A percentile compares a stretch with the other conserved stretches of the same genome.
Evolutionary conservation across 1,140 invertebrate genomes (phyloP).

Genomic region (Babylonia areolata): DNA sequence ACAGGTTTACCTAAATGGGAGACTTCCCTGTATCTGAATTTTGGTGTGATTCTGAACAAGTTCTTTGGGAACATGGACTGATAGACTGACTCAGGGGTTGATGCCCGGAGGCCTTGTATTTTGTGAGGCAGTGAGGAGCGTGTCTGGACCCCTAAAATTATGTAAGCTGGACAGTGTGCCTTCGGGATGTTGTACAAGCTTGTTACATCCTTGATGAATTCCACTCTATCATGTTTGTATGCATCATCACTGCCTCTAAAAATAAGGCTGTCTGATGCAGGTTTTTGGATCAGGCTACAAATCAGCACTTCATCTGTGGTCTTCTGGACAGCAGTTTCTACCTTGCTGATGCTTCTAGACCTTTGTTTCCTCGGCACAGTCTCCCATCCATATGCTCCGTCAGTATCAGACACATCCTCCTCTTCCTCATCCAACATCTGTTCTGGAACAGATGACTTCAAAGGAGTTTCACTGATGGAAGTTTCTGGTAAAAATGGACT

Average conservation of each 20-base stretch:
- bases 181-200: conserved; percentile 40
- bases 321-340: no score
- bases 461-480: background rate
- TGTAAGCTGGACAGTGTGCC: background rate
- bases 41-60: conserved; percentile 8
- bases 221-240: background rate
- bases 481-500: background rate
- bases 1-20: conserved; percentile 1
- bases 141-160: conserved; percentile 33
- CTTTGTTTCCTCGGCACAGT: background rate
- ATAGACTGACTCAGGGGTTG: background rate
- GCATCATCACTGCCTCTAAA: background rate
- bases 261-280: background rate
- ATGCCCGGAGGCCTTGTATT: conserved; percentile 3
- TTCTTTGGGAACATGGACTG: background rate
- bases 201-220: conserved; percentile 34
- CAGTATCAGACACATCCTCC: background rate
- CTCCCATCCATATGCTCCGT: background rate
- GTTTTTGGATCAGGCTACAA: background rate
- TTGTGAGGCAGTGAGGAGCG: background rate
- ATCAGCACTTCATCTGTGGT: conserved; percentile 5
- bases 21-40: conserved; percentile 32
- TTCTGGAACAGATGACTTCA: background rate
- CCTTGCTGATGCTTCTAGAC: background rate
- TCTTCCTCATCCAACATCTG: background rate